These are phyloP conservation scores for Eupithecia subumbrata DNA, from an alignment of 2,888 invertebrate species.

Conservation along the genomic window DNA sequence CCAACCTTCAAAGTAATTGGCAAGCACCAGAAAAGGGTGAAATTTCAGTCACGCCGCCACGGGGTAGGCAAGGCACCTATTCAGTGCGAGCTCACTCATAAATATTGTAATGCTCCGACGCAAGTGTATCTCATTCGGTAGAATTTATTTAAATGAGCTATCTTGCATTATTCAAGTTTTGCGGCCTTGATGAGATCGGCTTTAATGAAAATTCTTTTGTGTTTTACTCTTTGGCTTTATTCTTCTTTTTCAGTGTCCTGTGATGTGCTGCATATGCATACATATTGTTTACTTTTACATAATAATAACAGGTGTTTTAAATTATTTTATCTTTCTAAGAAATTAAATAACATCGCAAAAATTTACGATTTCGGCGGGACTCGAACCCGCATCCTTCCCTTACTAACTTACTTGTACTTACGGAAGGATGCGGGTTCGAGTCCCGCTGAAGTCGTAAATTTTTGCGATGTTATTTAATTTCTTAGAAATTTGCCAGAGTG, in stretches of 20 bases:
- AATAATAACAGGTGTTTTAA: neutral
- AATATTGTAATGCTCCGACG: constrained; percentile 66
- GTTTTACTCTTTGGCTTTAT: neutral
- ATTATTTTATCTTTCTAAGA: too few species aligned
- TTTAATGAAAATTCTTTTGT: constrained; percentile 18
- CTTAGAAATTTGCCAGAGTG: too few species aligned
- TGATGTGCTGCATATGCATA: neutral
- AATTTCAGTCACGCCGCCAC: constrained; percentile 66
- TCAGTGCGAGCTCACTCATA: constrained; percentile 58
- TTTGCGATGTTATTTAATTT: too few species aligned
- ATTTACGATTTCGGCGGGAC: too few species aligned
- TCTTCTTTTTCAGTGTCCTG: neutral
- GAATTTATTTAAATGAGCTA: constrained; percentile 67
- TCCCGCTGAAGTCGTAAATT: too few species aligned
- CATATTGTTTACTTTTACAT: neutral
- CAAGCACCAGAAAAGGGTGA: constrained; percentile 61
- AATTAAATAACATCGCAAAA: too few species aligned
- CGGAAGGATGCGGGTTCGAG: too few species aligned
- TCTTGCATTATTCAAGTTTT: constrained; percentile 56
- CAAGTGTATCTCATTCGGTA: constrained; percentile 50
- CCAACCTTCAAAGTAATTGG: constrained; percentile 56
- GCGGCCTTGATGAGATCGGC: constrained; percentile 39
- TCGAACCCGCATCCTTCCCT: too few species aligned
- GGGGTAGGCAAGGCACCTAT: constrained; percentile 45
- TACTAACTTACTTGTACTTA: too few species aligned